These are phyloP conservation scores for Charaxes varanes DNA, from an alignment of 1,140 invertebrate genomes.

Conservation along the genomic window DNA sequence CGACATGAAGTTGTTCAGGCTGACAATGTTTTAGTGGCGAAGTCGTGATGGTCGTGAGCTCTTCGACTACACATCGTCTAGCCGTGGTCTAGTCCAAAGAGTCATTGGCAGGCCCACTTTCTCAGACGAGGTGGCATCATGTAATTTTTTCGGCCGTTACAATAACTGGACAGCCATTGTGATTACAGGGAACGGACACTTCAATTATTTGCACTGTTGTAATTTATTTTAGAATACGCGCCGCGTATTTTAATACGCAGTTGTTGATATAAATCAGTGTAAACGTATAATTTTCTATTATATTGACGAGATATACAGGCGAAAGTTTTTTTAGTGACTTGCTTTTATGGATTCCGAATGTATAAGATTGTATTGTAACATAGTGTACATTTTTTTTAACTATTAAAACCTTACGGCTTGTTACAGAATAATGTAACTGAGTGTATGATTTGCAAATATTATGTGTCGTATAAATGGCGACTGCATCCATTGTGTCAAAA, in stretches of 20 bases:
- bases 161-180: slow-evolving; percentile 51
- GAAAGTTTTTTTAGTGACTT: no score
- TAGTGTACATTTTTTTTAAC: no score
- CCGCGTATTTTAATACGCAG: slow-evolving; percentile 9
- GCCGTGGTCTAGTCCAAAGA: slow-evolving; percentile 50
- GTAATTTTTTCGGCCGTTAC: slow-evolving; percentile 47
- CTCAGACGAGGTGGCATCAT: slow-evolving; percentile 34
- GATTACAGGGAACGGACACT: slow-evolving; percentile 39
- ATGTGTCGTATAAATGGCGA: no score
- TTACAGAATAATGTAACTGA: no score
- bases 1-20: no score
- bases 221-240: slow-evolving; percentile 34
- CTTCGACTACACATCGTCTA: slow-evolving; percentile 31
- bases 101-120: slow-evolving; percentile 58
- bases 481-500: no score
- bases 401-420: no score
- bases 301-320: no score
- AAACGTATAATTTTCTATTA: slow-evolving; percentile 4
- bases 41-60: not conserved
- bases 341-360: no score
- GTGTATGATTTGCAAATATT: no score
- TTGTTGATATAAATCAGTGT: slow-evolving; percentile 8
- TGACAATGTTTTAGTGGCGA: no score
- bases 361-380: no score
- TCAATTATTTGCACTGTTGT: slow-evolving; percentile 40